phyloP scores from a whole-genome alignment of 1,140 invertebrate genomes.

The Copidosoma floridanum region DNA sequence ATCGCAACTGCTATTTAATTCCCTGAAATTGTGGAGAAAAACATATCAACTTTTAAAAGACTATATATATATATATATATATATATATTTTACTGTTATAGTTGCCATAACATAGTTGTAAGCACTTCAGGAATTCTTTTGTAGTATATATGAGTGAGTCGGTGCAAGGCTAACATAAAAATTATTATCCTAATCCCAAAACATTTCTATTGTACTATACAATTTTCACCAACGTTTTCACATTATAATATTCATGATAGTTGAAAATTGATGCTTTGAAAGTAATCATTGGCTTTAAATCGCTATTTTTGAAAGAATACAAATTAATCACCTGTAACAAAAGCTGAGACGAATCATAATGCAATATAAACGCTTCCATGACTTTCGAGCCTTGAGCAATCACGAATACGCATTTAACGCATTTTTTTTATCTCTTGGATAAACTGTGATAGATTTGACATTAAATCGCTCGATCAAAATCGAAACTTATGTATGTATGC shows the following conservation, averaged over 20 bases:
- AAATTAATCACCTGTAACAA: too few relatives aligned
- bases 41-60: constrained; percentile 11
- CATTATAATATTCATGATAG: background rate
- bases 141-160: background rate
- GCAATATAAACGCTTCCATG: background rate
- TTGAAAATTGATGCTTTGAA: background rate
- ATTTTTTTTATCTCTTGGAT: constrained; percentile 14
- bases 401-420: background rate
- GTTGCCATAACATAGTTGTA: constrained; percentile 10
- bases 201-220: background rate
- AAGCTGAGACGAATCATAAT: background rate
- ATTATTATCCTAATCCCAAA: background rate
- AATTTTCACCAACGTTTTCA: background rate
- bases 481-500: background rate
- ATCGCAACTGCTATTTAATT: background rate
- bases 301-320: background rate
- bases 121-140: constrained; percentile 5
- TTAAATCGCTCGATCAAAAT: constrained; percentile 6
- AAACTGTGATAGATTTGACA: constrained; percentile 18
- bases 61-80: too few relatives aligned
- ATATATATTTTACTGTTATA: constrained; percentile 10
- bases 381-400: background rate
- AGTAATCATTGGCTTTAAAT: background rate
- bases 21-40: background rate
- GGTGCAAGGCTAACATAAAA: background rate